These are phyloP conservation scores for Ondatra zibethicus DNA, from an alignment of 2,113 vertebrate species.

Conservation along the genomic window DNA sequence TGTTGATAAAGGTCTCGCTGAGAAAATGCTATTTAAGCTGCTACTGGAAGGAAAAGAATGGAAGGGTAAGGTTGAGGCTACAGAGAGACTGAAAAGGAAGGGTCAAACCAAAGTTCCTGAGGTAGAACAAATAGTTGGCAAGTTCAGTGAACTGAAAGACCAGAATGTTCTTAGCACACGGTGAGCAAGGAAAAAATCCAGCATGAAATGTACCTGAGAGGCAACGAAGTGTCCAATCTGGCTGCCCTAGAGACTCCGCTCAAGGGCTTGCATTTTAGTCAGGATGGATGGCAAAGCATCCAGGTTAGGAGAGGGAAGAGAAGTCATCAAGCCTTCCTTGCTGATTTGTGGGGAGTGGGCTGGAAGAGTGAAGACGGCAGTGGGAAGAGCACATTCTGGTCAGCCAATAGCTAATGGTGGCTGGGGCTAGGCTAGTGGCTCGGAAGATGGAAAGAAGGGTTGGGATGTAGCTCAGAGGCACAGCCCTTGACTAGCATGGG, in stretches of 20 bases:
- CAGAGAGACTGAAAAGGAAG: slow-evolving; percentile 33
- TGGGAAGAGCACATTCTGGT: neutral
- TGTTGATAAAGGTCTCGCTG: neutral
- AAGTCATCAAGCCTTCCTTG: neutral
- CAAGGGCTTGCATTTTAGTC: neutral
- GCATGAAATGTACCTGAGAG: slow-evolving; percentile 21
- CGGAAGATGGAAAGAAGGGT: neutral
- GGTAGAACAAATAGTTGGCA: slow-evolving; percentile 14
- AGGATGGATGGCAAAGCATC: neutral
- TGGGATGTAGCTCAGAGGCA: neutral
- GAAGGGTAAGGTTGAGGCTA: neutral
- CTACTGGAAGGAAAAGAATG: neutral
- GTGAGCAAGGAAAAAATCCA: neutral
- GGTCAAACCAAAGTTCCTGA: slow-evolving; percentile 31
- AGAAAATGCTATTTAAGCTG: slow-evolving; percentile 37
- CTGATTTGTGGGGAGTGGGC: neutral
- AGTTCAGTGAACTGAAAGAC: slow-evolving; percentile 47
- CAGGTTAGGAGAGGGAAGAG: neutral
- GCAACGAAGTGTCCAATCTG: neutral
- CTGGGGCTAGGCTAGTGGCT: neutral
- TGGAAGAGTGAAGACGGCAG: neutral
- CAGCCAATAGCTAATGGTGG: neutral
- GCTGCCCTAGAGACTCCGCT: neutral
- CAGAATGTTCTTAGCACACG: slow-evolving; percentile 27
- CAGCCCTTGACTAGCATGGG: neutral